A percentile compares a stretch with the other conserved stretches of the same genome.
Evolutionary conservation across 2,113 vertebrate species (phyloP).

Genomic region (Leucoraja erinaceus): DNA sequence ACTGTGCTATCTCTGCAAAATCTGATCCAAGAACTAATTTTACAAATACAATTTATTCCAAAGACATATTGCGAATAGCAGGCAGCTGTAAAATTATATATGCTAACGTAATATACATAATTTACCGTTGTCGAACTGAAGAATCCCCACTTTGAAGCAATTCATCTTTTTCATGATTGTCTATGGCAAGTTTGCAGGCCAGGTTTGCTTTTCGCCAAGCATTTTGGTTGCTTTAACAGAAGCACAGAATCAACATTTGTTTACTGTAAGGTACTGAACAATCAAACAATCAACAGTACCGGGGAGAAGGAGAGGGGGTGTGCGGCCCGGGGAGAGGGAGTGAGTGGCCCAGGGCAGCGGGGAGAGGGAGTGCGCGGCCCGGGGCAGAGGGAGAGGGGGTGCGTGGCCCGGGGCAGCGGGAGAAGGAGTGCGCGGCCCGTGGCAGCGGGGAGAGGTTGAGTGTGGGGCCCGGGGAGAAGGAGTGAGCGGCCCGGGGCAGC

Average conservation of each 20-base stretch:
- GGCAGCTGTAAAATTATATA: not conserved
- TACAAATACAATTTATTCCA: not conserved
- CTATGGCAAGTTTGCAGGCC: conserved; percentile 84
- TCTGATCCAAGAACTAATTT: not conserved
- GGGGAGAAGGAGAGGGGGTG: too few relatives aligned
- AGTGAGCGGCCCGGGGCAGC: too few relatives aligned
- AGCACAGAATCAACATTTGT: not conserved
- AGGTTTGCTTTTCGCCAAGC: conserved; percentile 94
- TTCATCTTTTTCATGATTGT: conserved; percentile 85
- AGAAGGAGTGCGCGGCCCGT: too few relatives aligned
- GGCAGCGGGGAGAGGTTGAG: too few relatives aligned
- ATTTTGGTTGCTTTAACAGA: conserved; percentile 78
- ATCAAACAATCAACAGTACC: not conserved
- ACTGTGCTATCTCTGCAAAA: too few relatives aligned
- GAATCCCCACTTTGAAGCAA: conserved; percentile 69
- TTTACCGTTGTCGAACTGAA: conserved; percentile 73
- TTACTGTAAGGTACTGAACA: not conserved
- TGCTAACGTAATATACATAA: not conserved
- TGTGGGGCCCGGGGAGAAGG: too few relatives aligned
- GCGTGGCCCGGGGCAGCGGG: too few relatives aligned
- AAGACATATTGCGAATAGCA: not conserved
- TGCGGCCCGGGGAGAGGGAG: too few relatives aligned
- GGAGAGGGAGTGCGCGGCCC: too few relatives aligned
- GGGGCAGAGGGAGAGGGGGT: too few relatives aligned
- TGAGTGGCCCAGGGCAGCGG: too few relatives aligned